Conservation (phyloP, 2,888 invertebrate species). For the Agrochola circellaris region DNA sequence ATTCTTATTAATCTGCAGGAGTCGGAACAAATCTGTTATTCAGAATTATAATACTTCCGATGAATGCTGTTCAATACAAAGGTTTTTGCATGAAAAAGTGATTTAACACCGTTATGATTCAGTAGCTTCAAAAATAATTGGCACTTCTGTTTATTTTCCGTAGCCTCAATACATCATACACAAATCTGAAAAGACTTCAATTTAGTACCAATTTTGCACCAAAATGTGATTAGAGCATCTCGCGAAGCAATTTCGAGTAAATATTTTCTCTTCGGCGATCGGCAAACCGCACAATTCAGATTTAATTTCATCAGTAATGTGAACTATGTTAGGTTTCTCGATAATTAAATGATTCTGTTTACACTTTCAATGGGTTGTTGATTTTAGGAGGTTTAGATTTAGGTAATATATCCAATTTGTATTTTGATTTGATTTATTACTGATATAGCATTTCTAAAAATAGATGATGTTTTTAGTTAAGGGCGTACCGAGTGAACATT, state of each 20-base stretch:
- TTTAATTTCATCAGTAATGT: slow-evolving; percentile 63
- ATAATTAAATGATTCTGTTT: slow-evolving; percentile 63
- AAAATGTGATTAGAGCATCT: slow-evolving; percentile 72
- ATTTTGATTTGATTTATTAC: slow-evolving; percentile 22
- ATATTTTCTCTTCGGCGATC: slow-evolving; percentile 58
- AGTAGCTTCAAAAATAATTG: slow-evolving; percentile 60
- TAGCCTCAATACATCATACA: slow-evolving; percentile 67
- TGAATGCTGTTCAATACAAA: slow-evolving; percentile 27
- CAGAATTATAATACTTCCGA: slow-evolving; percentile 43
- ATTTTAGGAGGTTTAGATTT: slow-evolving; percentile 34
- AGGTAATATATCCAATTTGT: slow-evolving; percentile 10
- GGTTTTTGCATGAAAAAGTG: slow-evolving; percentile 27
- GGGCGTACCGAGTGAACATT: too few species aligned
- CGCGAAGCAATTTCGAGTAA: slow-evolving; percentile 66
- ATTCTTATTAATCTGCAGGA: slow-evolving; percentile 51
- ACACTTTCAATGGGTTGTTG: slow-evolving; percentile 43
- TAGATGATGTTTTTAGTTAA: neutral
- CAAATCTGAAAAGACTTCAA: slow-evolving; percentile 74
- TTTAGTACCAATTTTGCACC: slow-evolving; percentile 69
- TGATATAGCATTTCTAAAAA: neutral
- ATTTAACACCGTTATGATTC: slow-evolving; percentile 36
- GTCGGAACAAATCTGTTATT: slow-evolving; percentile 52
- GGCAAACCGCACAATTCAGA: slow-evolving; percentile 55
- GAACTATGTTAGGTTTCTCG: slow-evolving; percentile 56
- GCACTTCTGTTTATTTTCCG: slow-evolving; percentile 69